These are phyloP conservation scores for Conops quadrifasciatus DNA, from an alignment of 2,888 invertebrate genomes.

Conservation along the genomic window DNA sequence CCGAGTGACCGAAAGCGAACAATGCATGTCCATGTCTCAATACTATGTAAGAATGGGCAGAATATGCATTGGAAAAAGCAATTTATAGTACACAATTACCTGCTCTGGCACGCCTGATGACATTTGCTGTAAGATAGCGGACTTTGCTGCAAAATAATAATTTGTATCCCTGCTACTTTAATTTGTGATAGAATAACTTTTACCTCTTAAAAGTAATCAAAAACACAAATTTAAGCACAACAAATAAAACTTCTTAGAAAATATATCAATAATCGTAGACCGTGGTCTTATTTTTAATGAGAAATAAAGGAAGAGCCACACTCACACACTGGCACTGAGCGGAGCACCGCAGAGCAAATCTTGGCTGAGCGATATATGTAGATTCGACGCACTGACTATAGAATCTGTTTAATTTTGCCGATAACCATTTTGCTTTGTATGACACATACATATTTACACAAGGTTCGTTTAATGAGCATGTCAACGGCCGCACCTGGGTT, in stretches of 20 bases:
- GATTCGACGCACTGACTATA: conserved; percentile 37
- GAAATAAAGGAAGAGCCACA: conserved; percentile 31
- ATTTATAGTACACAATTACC: conserved; percentile 68
- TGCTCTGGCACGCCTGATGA: conserved; percentile 92
- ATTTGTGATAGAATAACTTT: conserved; percentile 23
- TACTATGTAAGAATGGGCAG: conserved; percentile 16
- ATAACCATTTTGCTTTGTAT: conserved; percentile 47
- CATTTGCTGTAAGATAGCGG: conserved; percentile 72
- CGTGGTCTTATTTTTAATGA: conserved; percentile 44
- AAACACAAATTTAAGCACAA: conserved; percentile 53
- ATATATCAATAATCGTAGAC: conserved; percentile 50
- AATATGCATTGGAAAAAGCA: conserved; percentile 37
- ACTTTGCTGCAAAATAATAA: conserved; percentile 51
- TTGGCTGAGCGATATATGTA: conserved; percentile 25
- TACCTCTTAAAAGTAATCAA: conserved; percentile 47
- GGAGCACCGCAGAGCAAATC: conserved; percentile 27
- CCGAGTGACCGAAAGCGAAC: background rate
- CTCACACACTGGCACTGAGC: conserved; percentile 33
- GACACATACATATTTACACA: conserved; percentile 29
- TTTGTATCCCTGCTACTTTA: conserved; percentile 27
- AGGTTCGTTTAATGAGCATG: conserved; percentile 38
- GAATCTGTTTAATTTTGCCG: conserved; percentile 35
- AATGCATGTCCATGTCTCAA: background rate
- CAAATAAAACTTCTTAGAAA: conserved; percentile 52
- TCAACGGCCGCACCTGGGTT: conserved; percentile 43